These are phyloP conservation scores for Acromyrmex charruanus DNA, from an alignment of 1,140 invertebrate species.

Conservation along the genomic window DNA sequence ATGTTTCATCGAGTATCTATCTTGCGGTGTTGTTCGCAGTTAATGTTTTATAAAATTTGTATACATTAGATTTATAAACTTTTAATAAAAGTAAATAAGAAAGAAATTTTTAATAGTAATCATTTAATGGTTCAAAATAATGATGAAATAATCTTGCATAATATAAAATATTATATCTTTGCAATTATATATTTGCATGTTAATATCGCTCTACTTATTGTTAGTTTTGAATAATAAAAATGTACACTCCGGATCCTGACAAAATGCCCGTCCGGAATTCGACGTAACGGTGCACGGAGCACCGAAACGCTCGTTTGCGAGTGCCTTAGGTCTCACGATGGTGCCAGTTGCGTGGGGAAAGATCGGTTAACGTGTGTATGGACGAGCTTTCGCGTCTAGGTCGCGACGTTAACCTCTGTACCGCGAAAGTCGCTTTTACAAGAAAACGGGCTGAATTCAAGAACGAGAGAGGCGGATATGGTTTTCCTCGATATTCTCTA, in stretches of 20 bases:
- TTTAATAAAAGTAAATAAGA: background rate
- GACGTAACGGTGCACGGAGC: conserved; percentile 77
- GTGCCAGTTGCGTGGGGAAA: conserved; percentile 28
- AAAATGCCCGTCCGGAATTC: conserved; percentile 75
- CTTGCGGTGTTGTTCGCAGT: background rate
- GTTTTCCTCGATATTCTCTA: conserved; percentile 54
- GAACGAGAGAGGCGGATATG: conserved; percentile 72
- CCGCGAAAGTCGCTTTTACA: conserved; percentile 51
- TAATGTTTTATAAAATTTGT: background rate
- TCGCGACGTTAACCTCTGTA: conserved; percentile 52
- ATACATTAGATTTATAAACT: background rate
- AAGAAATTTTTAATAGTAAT: background rate
- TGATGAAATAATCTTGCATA: background rate
- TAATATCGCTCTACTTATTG: background rate
- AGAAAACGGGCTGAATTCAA: conserved; percentile 53
- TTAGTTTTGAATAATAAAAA: background rate
- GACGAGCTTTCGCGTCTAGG: conserved; percentile 59
- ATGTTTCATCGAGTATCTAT: background rate
- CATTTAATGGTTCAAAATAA: background rate
- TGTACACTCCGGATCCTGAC: conserved; percentile 47
- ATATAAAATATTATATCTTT: background rate
- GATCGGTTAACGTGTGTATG: conserved; percentile 51
- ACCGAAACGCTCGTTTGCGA: conserved; percentile 71
- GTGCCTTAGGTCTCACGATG: conserved; percentile 42
- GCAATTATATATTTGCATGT: conserved; percentile 8